A percentile compares a stretch with the other conserved stretches of the same genome.
Conservation (phyloP, 2,888 invertebrate genomes). For the Petrolisthes cinctipes region DNA sequence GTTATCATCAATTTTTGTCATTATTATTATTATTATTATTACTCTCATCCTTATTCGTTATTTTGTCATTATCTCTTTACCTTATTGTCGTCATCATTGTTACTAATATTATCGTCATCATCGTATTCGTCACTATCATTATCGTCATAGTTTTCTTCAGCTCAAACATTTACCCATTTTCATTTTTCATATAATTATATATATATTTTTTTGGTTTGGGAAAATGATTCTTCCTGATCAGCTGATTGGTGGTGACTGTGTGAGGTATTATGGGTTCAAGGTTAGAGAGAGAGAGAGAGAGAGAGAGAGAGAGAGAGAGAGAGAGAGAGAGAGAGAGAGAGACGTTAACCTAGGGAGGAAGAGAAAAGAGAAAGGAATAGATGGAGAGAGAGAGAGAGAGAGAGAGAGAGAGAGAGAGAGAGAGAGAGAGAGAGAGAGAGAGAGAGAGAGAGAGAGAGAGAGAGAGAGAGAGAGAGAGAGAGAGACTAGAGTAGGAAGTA, state of each 20-base stretch:
- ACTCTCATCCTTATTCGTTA: no score
- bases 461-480: neutral
- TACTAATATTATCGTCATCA: no score
- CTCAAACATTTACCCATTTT: no score
- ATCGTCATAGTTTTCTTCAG: no score
- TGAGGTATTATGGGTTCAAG: neutral
- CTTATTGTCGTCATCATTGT: no score
- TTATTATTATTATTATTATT: no score
- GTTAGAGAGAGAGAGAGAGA: neutral
- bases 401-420: neutral
- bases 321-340: neutral
- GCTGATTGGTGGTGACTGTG: neutral
- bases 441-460: neutral
- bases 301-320: neutral
- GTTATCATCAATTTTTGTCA: no score
- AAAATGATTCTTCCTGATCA: neutral
- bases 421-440: neutral
- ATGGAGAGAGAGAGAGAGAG: neutral
- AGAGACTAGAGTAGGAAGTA: neutral
- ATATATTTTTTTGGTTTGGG: no score
- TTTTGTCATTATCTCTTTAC: no score
- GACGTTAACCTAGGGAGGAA: neutral
- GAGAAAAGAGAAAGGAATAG: neutral
- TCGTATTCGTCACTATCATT: no score
- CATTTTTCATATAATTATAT: no score